Conservation (phyloP, 1,140 invertebrate species). For the Brachionus sp. region DNA sequence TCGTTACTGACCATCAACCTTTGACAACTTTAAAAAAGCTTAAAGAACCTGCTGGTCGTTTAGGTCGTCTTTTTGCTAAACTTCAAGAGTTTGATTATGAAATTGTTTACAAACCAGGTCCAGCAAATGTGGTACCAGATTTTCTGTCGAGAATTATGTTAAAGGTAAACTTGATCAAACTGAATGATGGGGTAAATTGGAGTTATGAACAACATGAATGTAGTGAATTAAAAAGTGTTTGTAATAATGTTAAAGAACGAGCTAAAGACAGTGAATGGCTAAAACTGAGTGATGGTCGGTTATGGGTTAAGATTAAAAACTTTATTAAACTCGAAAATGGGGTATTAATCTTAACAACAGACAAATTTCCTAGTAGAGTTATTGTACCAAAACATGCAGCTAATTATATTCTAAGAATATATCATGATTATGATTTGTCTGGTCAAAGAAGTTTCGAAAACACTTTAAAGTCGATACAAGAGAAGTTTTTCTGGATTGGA, state of each 20-base stretch:
- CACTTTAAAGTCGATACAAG: background rate
- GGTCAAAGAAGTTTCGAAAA: background rate
- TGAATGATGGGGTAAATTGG: background rate
- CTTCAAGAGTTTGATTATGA: background rate
- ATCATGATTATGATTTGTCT: background rate
- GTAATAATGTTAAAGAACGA: background rate
- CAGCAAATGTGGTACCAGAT: background rate
- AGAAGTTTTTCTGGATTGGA: background rate
- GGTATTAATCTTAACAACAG: background rate
- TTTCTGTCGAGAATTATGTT: background rate
- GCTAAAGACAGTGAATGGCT: background rate
- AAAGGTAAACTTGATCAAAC: background rate
- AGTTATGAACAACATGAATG: background rate
- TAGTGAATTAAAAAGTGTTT: background rate
- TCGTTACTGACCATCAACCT: slow-evolving; percentile 18
- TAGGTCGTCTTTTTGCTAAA: background rate
- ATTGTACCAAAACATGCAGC: too few relatives aligned
- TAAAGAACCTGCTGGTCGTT: background rate
- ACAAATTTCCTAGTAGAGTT: too few relatives aligned
- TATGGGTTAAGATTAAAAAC: background rate
- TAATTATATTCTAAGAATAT: background rate
- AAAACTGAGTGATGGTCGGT: background rate
- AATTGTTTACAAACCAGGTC: background rate
- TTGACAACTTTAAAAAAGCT: background rate
- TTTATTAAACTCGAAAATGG: background rate